Evolutionary conservation across 2,113 vertebrate genomes (phyloP).

Genomic region (Murina feae): DNA sequence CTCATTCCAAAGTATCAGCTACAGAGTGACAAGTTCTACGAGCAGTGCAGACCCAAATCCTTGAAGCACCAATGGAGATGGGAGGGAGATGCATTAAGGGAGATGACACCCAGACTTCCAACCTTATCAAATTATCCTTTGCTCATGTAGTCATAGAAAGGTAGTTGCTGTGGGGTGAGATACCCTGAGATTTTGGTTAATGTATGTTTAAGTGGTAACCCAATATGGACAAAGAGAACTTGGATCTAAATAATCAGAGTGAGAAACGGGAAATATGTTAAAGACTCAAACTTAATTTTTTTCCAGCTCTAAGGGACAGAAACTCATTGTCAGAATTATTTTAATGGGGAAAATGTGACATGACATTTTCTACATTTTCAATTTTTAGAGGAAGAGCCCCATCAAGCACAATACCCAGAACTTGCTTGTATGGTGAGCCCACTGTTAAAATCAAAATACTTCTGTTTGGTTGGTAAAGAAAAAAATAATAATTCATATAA

Average conservation of each 20-base stretch:
- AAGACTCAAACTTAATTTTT: not conserved
- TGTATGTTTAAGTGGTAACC: not conserved
- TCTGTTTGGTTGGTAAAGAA: not conserved
- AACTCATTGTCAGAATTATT: not conserved
- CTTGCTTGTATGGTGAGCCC: not conserved
- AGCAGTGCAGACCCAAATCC: not conserved
- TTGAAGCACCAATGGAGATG: not conserved
- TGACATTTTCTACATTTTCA: not conserved
- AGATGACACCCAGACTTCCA: not conserved
- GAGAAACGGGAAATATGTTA: not conserved
- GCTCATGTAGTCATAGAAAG: not conserved
- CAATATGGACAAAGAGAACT: not conserved
- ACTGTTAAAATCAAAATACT: not conserved
- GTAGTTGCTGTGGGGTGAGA: accelerated
- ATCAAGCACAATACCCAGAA: not conserved
- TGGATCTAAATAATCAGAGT: not conserved
- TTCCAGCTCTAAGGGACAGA: not conserved
- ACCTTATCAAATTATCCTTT: not conserved
- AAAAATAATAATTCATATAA: not conserved
- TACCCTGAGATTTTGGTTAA: not conserved
- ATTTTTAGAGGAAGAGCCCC: not conserved
- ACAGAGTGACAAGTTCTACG: not conserved
- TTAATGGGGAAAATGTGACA: not conserved
- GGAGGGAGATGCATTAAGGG: not conserved
- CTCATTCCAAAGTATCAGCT: not conserved